phyloP scores from a whole-genome alignment of 2,888 invertebrate species.

The Agrotis ipsilon region DNA sequence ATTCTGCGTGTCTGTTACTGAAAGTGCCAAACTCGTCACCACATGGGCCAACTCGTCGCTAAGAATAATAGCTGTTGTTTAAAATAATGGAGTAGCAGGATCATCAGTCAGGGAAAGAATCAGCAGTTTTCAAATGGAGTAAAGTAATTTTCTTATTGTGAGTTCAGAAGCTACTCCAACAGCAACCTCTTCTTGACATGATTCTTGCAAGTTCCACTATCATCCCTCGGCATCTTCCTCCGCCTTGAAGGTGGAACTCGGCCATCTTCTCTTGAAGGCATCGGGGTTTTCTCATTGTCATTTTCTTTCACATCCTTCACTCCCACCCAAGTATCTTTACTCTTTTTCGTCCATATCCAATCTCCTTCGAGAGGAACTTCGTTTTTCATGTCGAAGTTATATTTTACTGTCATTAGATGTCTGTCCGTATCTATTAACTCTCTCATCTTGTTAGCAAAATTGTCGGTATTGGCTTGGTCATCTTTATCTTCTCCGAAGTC shows the following conservation, averaged over 20 bases:
- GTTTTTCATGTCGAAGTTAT: constrained; percentile 91
- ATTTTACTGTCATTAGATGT: constrained; percentile 80
- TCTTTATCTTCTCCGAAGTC: constrained; percentile 68
- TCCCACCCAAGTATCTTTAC: constrained; percentile 69
- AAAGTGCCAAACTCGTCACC: too few relatives aligned
- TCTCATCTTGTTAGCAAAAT: constrained; percentile 75
- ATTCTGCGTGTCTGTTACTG: too few relatives aligned
- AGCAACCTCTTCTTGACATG: constrained; percentile 72
- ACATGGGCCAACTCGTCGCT: too few relatives aligned
- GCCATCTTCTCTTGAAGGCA: constrained; percentile 55
- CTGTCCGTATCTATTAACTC: constrained; percentile 71
- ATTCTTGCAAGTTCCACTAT: constrained; percentile 9
- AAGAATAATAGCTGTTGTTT: too few relatives aligned
- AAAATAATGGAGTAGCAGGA: not conserved
- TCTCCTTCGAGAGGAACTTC: constrained; percentile 84
- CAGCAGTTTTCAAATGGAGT: constrained; percentile 4
- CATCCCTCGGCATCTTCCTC: constrained; percentile 60
- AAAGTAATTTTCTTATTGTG: not conserved
- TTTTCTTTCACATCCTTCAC: constrained; percentile 59
- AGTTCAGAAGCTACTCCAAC: constrained; percentile 12
- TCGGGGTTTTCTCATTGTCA: constrained; percentile 77
- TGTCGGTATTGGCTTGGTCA: constrained; percentile 77
- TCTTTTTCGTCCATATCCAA: constrained; percentile 84
- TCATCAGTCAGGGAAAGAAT: not conserved
- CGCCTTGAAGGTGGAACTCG: constrained; percentile 65